phyloP scores from a whole-genome alignment of 2,797 vertebrate genomes.

The Todus mexicanus region DNA sequence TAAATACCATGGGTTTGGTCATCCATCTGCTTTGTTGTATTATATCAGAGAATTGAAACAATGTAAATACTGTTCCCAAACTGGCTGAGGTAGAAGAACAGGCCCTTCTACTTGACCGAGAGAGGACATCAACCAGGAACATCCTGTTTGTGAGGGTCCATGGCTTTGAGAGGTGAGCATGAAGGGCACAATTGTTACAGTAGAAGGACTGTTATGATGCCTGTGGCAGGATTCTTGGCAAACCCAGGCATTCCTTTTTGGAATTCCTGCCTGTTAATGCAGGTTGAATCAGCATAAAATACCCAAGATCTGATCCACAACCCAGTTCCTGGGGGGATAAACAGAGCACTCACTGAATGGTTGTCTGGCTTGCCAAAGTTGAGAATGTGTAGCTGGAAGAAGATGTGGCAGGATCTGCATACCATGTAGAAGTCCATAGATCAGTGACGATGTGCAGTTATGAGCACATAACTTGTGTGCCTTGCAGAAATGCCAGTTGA shows the following conservation, averaged over 20 bases:
- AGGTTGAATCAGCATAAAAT: neutral
- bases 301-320: neutral
- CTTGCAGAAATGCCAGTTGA: neutral
- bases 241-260: neutral
- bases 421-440: neutral
- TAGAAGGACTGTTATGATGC: neutral
- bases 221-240: neutral
- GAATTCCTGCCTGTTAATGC: neutral
- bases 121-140: neutral
- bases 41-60: neutral
- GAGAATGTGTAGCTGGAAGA: neutral
- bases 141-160: neutral
- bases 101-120: neutral
- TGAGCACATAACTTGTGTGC: rapidly evolving
- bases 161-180: neutral
- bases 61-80: neutral
- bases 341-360: neutral
- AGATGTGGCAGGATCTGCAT: neutral
- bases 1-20: neutral
- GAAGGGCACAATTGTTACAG: neutral
- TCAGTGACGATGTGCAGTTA: neutral
- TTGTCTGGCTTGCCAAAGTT: neutral
- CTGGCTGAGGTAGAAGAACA: neutral
- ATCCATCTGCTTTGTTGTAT: neutral
- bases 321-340: neutral